These are phyloP conservation scores for Festucalex cinctus DNA, from an alignment of 2,113 vertebrate genomes.

Conservation along the genomic window DNA sequence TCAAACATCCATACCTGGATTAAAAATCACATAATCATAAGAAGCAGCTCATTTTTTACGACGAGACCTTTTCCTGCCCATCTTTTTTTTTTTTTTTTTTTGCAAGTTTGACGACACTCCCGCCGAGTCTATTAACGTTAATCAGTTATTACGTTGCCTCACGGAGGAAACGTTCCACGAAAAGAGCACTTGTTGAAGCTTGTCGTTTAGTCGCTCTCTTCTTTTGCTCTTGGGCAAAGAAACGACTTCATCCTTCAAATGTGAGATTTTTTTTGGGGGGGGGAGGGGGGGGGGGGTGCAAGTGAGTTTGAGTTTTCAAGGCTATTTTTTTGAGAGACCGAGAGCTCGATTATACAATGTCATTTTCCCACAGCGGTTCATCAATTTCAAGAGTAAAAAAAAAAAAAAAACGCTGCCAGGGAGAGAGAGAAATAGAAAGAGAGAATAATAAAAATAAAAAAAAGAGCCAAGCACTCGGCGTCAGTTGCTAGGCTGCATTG, in stretches of 20 bases:
- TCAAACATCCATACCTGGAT: constrained; percentile 15
- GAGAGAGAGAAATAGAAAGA: background rate
- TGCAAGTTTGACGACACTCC: constrained; percentile 8
- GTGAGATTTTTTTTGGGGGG: too few species aligned
- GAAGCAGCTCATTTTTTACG: background rate
- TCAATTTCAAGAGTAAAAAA: constrained; percentile 14
- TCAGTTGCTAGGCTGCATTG: constrained; percentile 39
- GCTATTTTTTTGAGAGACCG: background rate
- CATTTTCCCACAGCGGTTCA: constrained; percentile 23
- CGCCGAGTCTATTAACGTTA: constrained; percentile 32
- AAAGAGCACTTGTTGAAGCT: constrained; percentile 31
- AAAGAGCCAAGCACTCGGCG: constrained; percentile 27
- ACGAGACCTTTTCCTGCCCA: background rate
- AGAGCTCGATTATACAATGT: background rate
- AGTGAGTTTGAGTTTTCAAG: background rate
- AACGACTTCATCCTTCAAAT: background rate
- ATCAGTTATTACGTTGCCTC: constrained; percentile 43
- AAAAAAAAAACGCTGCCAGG: constrained; percentile 16
- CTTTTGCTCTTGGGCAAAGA: constrained; percentile 10
- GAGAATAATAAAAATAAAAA: constrained; percentile 2
- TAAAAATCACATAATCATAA: background rate
- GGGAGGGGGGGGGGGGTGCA: too few species aligned
- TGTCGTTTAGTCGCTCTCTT: constrained; percentile 26
- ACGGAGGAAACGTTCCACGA: constrained; percentile 20
- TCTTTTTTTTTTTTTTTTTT: too few species aligned